These are phyloP conservation scores for Drosophila cognata DNA, from an alignment of 2,888 invertebrate species.

Conservation along the genomic window DNA sequence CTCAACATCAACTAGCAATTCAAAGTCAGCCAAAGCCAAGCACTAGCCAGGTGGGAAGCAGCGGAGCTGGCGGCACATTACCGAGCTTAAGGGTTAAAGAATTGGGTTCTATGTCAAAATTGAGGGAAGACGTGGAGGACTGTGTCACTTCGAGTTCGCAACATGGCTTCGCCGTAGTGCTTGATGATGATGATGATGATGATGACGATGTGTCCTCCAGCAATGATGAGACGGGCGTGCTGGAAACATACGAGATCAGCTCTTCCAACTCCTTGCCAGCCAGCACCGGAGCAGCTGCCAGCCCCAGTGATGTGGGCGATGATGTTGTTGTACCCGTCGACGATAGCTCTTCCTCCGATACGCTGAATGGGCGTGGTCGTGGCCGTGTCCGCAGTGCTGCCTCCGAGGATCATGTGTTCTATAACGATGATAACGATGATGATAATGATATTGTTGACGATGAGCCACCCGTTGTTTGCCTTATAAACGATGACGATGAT, in stretches of 20 bases:
- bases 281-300: slow-evolving; percentile 51
- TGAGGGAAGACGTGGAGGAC: slow-evolving; percentile 75
- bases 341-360: slow-evolving; percentile 79
- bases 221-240: slow-evolving; percentile 72
- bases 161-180: slow-evolving; percentile 77
- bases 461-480: slow-evolving; percentile 73
- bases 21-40: slow-evolving; percentile 47
- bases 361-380: slow-evolving; percentile 58
- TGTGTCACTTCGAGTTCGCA: slow-evolving; percentile 78
- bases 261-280: slow-evolving; percentile 80
- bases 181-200: slow-evolving; percentile 75
- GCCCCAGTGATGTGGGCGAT: slow-evolving; percentile 47
- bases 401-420: slow-evolving; percentile 44
- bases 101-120: slow-evolving; percentile 77
- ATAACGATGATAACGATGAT: slow-evolving; percentile 56
- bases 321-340: slow-evolving; percentile 76
- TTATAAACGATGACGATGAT: slow-evolving; percentile 81
- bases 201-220: slow-evolving; percentile 53
- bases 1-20: slow-evolving; percentile 4
- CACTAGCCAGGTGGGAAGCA: slow-evolving; percentile 50
- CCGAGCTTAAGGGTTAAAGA: slow-evolving; percentile 17
- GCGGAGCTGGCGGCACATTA: slow-evolving; percentile 5
- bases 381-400: slow-evolving; percentile 30
- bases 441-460: slow-evolving; percentile 59
- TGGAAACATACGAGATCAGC: slow-evolving; percentile 80